Evolutionary conservation across 1,140 invertebrate genomes (phyloP).

Genomic region (Orchestia grillus): DNA sequence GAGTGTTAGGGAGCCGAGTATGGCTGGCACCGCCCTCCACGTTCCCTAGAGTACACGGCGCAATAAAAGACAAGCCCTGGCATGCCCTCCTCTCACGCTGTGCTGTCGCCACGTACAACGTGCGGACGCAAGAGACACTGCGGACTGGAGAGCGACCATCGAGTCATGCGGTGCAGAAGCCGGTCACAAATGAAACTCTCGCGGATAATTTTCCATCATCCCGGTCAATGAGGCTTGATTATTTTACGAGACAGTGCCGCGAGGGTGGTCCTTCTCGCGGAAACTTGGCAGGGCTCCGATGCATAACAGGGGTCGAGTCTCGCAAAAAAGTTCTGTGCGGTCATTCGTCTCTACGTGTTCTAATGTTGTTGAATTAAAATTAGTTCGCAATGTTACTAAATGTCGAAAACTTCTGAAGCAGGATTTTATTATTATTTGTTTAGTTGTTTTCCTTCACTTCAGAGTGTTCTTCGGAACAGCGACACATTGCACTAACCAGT

Average conservation of each 20-base stretch:
- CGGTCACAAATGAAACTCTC: neutral
- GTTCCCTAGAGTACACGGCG: neutral
- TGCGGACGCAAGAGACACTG: neutral
- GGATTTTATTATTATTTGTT: neutral
- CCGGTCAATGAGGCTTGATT: constrained; percentile 31
- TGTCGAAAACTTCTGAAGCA: neutral
- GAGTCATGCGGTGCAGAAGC: neutral
- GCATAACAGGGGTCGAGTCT: neutral
- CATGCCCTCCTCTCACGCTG: neutral
- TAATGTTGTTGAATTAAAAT: neutral
- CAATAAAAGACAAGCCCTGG: neutral
- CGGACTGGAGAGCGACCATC: neutral
- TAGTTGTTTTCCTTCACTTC: neutral
- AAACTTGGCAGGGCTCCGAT: neutral
- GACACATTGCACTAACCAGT: neutral
- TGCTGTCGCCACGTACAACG: neutral
- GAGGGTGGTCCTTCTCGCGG: neutral
- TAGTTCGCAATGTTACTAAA: neutral
- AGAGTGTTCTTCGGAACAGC: neutral
- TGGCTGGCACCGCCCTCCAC: neutral
- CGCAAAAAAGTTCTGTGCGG: neutral
- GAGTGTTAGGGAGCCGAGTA: neutral
- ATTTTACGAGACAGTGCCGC: neutral
- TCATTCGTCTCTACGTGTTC: neutral
- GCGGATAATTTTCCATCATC: constrained; percentile 36